These are phyloP conservation scores for Cheilosia vulpina DNA, from an alignment of 2,888 invertebrate genomes.

Conservation along the genomic window DNA sequence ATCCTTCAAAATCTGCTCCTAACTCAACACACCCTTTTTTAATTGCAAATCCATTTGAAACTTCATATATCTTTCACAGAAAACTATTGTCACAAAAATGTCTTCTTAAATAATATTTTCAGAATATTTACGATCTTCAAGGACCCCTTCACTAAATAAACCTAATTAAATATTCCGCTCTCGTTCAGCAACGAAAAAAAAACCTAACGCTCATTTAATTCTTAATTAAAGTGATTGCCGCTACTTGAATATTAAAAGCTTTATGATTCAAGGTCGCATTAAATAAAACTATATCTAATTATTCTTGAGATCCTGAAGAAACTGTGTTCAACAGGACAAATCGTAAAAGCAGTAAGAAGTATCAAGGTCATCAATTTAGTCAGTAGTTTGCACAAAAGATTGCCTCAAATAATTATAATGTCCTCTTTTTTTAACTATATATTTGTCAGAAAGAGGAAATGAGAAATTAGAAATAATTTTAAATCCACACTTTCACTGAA, in stretches of 20 bases:
- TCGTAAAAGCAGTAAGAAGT: constrained; percentile 26
- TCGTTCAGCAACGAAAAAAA: constrained; percentile 18
- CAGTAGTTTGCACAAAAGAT: constrained; percentile 30
- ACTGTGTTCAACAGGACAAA: constrained; percentile 3
- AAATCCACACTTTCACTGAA: constrained; percentile 12
- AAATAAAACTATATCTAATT: constrained; percentile 55
- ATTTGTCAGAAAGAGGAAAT: constrained; percentile 41
- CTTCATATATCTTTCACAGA: neutral
- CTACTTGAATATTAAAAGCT: constrained; percentile 60
- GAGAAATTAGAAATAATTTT: constrained; percentile 46
- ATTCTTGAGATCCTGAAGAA: constrained; percentile 16
- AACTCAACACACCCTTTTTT: neutral
- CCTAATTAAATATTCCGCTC: constrained; percentile 50
- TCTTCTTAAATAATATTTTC: neutral
- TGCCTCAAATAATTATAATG: constrained; percentile 49
- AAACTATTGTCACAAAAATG: neutral
- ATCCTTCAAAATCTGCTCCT: too few species aligned
- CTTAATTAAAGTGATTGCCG: constrained; percentile 61
- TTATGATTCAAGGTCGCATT: constrained; percentile 56
- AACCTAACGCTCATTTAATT: constrained; percentile 57
- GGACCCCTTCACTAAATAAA: constrained; percentile 9
- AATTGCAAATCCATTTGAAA: neutral
- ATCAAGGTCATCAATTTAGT: constrained; percentile 44
- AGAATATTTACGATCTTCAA: constrained; percentile 9
- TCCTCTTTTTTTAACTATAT: constrained; percentile 54